phyloP scores from a whole-genome alignment of 2,888 invertebrate genomes.

The Dastarcus helophoroides region DNA sequence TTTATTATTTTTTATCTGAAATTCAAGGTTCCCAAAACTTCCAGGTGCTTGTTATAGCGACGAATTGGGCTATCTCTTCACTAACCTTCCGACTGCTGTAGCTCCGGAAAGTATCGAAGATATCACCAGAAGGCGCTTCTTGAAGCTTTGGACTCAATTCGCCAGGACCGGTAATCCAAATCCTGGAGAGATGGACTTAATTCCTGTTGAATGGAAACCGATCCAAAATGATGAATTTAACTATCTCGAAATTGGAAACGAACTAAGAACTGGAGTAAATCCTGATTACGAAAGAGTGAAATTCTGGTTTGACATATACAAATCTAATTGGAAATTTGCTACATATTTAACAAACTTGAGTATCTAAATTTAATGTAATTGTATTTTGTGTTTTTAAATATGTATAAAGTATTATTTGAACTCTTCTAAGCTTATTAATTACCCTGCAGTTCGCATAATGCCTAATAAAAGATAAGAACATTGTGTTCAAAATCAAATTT shows the following conservation, averaged over 20 bases:
- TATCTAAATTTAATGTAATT: too few species aligned
- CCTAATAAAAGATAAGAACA: too few species aligned
- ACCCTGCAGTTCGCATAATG: too few species aligned
- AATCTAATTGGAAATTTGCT: too few species aligned
- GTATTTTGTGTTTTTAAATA: too few species aligned
- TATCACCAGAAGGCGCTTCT: conserved; percentile 22
- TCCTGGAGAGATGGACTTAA: conserved; percentile 16
- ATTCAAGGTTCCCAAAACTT: too few species aligned
- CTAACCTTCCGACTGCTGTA: conserved; percentile 7
- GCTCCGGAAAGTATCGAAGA: conserved; percentile 21
- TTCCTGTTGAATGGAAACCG: conserved; percentile 25
- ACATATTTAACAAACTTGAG: too few species aligned
- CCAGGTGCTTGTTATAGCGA: conserved; percentile 28
- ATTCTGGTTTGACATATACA: conserved; percentile 28
- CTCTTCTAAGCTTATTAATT: too few species aligned
- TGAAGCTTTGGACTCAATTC: conserved; percentile 31
- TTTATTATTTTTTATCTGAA: too few species aligned
- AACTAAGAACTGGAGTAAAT: conserved; percentile 20
- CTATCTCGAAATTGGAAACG: conserved; percentile 26
- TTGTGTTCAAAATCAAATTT: too few species aligned
- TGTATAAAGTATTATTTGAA: too few species aligned
- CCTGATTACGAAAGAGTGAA: conserved; percentile 24
- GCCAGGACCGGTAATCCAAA: conserved; percentile 27
- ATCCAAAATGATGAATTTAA: conserved; percentile 18
- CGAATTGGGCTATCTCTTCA: conserved; percentile 27